A percentile compares a stretch with the other conserved stretches of the same genome.
Evolutionary conservation across 2,888 invertebrate species (phyloP).

Genomic region (Rhynchonema sp.): DNA sequence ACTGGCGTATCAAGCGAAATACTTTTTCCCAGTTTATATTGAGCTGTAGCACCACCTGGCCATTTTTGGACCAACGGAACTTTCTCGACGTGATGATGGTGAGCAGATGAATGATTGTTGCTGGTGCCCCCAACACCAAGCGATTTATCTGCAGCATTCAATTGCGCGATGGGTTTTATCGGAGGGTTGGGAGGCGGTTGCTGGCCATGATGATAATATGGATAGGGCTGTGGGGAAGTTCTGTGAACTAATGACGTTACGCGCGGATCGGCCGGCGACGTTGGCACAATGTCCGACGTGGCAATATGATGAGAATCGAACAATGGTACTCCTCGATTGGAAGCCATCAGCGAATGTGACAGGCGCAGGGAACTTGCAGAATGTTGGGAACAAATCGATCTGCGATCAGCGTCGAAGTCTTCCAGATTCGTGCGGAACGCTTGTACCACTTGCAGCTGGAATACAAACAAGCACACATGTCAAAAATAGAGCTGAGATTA

Average conservation of each 20-base stretch:
- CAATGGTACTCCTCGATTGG: neutral
- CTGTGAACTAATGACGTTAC: conserved; percentile 13
- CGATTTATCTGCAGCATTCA: too few species aligned
- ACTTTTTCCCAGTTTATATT: conserved; percentile 17
- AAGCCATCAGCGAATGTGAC: conserved; percentile 9
- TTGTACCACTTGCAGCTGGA: conserved; percentile 96
- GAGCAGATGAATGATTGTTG: neutral
- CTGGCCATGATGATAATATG: conserved; percentile 15
- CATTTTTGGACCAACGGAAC: conserved; percentile 25
- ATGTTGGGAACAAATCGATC: conserved; percentile 90
- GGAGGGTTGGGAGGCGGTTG: neutral
- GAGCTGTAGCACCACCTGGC: conserved; percentile 9
- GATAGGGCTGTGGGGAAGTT: conserved; percentile 21
- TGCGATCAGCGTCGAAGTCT: conserved; percentile 84
- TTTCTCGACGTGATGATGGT: conserved; percentile 10
- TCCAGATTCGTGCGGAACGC: conserved; percentile 98
- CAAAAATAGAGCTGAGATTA: neutral
- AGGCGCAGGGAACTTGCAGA: conserved; percentile 41
- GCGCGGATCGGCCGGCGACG: neutral
- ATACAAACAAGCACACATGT: neutral
- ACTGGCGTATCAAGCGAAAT: conserved; percentile 23
- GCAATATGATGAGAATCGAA: neutral
- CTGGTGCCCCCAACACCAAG: too few species aligned
- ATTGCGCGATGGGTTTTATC: neutral
- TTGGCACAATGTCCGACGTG: neutral